A percentile compares a stretch with the other conserved stretches of the same genome.
phyloP scores from a whole-genome alignment of 2,797 vertebrate species.

The Coracias cyanogaster region DNA sequence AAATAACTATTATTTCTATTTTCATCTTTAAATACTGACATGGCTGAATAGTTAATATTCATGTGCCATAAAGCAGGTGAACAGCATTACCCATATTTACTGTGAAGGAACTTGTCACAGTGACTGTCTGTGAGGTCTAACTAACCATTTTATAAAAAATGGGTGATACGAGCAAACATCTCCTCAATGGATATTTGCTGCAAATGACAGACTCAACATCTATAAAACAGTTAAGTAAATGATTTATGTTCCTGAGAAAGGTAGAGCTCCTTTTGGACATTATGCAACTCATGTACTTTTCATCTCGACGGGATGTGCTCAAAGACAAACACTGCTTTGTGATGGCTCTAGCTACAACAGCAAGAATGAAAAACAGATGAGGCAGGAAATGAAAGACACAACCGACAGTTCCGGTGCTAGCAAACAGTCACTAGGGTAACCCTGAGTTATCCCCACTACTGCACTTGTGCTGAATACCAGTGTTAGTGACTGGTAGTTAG shows the following conservation, averaged over 20 bases:
- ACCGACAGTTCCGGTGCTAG: not conserved
- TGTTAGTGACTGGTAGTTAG: rapidly evolving
- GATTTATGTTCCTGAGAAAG: not conserved
- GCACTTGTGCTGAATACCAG: not conserved
- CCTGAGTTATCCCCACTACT: not conserved
- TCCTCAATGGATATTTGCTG: not conserved
- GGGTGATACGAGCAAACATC: not conserved
- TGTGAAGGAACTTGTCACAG: not conserved
- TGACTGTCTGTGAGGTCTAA: not conserved
- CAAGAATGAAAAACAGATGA: not conserved
- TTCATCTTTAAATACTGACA: not conserved
- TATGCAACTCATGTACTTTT: not conserved
- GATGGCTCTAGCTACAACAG: not conserved
- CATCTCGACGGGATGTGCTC: rapidly evolving
- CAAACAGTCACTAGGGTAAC: not conserved
- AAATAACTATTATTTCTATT: not conserved
- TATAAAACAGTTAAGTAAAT: not conserved
- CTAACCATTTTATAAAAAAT: not conserved
- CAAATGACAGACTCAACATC: not conserved
- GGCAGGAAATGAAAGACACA: not conserved
- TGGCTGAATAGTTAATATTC: not conserved
- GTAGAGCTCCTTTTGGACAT: not conserved
- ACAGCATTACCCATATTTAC: not conserved
- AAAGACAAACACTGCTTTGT: not conserved
- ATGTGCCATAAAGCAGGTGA: not conserved